Evolutionary conservation across 1,140 invertebrate species (phyloP), one percentile per base, ranked within the genome.

Genomic region (Bombus difficillimus): DNA sequence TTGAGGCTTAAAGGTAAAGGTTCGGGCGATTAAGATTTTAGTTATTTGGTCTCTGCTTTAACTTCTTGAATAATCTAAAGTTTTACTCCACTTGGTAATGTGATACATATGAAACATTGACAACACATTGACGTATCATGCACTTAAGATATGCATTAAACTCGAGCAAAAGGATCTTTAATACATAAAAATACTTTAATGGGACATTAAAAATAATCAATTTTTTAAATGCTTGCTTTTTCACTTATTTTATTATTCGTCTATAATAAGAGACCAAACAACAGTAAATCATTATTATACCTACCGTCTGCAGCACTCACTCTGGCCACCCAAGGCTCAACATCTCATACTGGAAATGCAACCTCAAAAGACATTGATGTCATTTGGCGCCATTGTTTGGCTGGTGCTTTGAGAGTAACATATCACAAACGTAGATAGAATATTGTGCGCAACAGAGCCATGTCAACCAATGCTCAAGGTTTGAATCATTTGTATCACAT

Each of bases 361-460:
- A 95, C 91, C 92, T 94, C 94, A 94, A 94, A 95, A 93, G 93
- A 94, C 91, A 93, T 93, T 93, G 92, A 93, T 91, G 88, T 95
- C 94, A 93, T 94, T 94, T 93, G 92, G 90, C 90, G 92, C 91
- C 92, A 91, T 92, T 89, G 84, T 92, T 89, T 93, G 90, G 92
- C 92, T 92, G 92, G 94, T 95, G 94, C 93, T 95, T 95, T 93
- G 93, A 95, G 92, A 94, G 91, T 94, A 93, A 94, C 89, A 94
- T 93, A 95, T 94, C 93, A 92, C 93, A 94, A 94, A 95, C 92
- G 94, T 94, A 94, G 94, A 91, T 94, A 94, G 88, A 92, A 93
- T 91, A 92, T 81, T 95, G 93, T 91, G 94, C 93, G 92, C 92
- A 95, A 94, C 90, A 94, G 91, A 95, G 93, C 93, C 94, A 93